phyloP scores from a whole-genome alignment of 2,888 invertebrate genomes.

The Lasius fuliginosus region DNA sequence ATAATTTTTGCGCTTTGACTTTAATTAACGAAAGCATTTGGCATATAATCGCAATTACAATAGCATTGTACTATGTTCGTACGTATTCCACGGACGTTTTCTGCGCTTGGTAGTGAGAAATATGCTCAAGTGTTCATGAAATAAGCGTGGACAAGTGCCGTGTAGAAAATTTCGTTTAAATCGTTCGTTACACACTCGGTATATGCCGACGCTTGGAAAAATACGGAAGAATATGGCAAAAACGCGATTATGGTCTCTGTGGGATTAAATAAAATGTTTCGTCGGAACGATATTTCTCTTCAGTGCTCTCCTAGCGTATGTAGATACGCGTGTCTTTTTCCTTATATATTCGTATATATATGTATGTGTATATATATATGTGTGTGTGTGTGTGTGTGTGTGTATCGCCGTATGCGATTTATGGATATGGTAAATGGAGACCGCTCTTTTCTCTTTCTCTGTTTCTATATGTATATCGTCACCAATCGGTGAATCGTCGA shows the following conservation, averaged over 20 bases:
- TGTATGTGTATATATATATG: background rate
- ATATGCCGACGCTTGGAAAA: conserved; percentile 26
- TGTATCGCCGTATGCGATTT: background rate
- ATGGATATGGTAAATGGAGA: conserved; percentile 32
- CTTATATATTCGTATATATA: conserved; percentile 9
- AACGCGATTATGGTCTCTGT: conserved; percentile 51
- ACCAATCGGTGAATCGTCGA: conserved; percentile 22
- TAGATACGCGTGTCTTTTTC: conserved; percentile 17
- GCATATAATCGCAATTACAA: background rate
- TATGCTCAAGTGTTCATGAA: background rate
- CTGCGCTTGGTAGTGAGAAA: background rate
- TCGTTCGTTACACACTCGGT: conserved; percentile 2
- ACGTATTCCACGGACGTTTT: background rate
- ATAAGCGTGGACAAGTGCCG: conserved; percentile 3
- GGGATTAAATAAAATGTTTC: conserved; percentile 51
- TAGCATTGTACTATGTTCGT: background rate
- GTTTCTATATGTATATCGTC: conserved; percentile 5
- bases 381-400: too few species aligned
- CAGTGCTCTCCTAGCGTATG: conserved; percentile 39
- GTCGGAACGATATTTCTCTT: conserved; percentile 54
- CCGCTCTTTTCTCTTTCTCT: background rate
- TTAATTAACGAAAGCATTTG: conserved; percentile 11
- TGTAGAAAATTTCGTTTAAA: conserved; percentile 41
- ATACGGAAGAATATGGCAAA: conserved; percentile 28
- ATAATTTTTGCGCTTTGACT: conserved; percentile 10